phyloP scores from a whole-genome alignment of 2,797 vertebrate species.

The Phoxinus dragarum region DNA sequence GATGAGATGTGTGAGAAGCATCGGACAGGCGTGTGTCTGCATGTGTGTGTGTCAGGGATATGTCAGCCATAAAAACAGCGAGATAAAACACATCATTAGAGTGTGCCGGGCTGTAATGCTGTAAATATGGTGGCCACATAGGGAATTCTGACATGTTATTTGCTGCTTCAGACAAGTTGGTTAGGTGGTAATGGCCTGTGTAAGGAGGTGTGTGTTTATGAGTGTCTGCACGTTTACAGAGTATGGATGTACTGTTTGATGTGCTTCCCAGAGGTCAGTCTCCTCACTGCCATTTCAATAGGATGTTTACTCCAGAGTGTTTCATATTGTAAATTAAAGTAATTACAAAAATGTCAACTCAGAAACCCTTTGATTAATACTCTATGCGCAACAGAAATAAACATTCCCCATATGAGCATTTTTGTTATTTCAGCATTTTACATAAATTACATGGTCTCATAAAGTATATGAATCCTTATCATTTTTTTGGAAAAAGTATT shows the following conservation, averaged over 20 bases:
- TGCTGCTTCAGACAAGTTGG: conserved; percentile 49
- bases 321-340: conserved; percentile 28
- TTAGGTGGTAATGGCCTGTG: conserved; percentile 40
- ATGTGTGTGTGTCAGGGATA: conserved; percentile 24
- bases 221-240: conserved; percentile 30
- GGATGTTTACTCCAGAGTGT: conserved; percentile 2
- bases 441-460: background rate
- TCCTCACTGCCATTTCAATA: conserved; percentile 24
- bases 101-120: conserved; percentile 28
- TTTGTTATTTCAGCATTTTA: conserved; percentile 17
- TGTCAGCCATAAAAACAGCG: conserved; percentile 27
- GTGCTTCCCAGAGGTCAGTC: conserved; percentile 45
- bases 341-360: conserved; percentile 32
- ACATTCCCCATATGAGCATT: background rate
- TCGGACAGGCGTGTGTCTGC: background rate
- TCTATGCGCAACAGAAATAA: background rate
- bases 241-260: conserved; percentile 37
- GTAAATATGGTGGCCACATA: conserved; percentile 53
- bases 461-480: background rate
- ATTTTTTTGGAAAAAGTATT: too few relatives aligned
- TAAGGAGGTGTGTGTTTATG: conserved; percentile 36
- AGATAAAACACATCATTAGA: conserved; percentile 57
- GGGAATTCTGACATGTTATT: conserved; percentile 54
- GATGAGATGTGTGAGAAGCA: conserved; percentile 24
- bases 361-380: background rate